These are phyloP conservation scores for Podarcis cretensis DNA, from an alignment of 2,113 vertebrate species.

Conservation along the genomic window DNA sequence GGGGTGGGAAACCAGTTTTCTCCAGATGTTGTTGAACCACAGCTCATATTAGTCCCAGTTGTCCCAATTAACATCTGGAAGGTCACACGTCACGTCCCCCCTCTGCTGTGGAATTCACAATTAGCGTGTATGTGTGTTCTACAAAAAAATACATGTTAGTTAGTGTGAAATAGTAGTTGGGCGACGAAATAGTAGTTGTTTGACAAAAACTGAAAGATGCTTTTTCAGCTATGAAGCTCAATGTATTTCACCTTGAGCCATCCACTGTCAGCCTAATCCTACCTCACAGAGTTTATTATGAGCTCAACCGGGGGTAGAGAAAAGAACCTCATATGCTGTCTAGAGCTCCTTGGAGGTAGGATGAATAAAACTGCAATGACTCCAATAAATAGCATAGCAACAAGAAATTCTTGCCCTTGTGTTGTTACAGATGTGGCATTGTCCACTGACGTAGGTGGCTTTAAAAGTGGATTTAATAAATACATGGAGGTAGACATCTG, in stretches of 20 bases:
- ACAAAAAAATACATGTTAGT: neutral
- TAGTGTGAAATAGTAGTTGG: neutral
- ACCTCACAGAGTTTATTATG: too few relatives aligned
- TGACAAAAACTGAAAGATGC: too few relatives aligned
- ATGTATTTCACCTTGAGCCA: neutral
- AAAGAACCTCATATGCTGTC: neutral
- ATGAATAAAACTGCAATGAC: too few relatives aligned
- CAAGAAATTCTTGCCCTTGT: neutral
- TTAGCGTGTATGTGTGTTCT: neutral
- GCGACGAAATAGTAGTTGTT: neutral
- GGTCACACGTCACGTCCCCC: too few relatives aligned
- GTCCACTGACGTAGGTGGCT: neutral
- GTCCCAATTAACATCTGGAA: too few relatives aligned
- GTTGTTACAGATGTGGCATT: neutral
- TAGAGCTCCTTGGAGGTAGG: too few relatives aligned
- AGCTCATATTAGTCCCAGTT: too few relatives aligned
- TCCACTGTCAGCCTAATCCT: too few relatives aligned
- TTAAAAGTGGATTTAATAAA: neutral
- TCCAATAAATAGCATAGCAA: too few relatives aligned
- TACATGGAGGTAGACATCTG: neutral
- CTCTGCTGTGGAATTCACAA: neutral
- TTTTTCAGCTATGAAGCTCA: neutral
- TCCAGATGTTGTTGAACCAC: too few relatives aligned
- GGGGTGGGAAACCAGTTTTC: too few relatives aligned
- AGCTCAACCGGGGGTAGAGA: too few relatives aligned